Evolutionary conservation across 2,888 invertebrate genomes (phyloP).

Genomic region (Eupithecia insigniata): DNA sequence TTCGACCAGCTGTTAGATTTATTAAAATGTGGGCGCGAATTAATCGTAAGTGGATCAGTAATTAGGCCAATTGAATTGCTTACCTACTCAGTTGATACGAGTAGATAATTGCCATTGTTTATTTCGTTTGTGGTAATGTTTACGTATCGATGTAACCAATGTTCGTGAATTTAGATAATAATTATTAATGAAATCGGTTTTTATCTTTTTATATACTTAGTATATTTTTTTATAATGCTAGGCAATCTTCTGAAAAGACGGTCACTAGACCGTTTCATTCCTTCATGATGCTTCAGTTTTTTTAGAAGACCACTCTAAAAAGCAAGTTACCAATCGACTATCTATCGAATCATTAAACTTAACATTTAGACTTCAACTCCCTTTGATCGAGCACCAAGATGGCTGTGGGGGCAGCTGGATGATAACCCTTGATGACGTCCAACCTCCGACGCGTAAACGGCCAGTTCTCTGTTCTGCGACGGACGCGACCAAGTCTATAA

Average conservation of each 20-base stretch:
- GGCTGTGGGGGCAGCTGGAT: conserved; percentile 62
- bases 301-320: neutral
- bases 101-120: neutral
- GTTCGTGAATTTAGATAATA: neutral
- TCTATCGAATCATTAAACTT: neutral
- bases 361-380: conserved; percentile 50
- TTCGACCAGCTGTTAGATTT: conserved; percentile 8
- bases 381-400: conserved; percentile 57
- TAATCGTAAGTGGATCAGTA: conserved; percentile 30
- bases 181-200: neutral
- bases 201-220: too few relatives aligned
- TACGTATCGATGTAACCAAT: neutral
- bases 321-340: neutral
- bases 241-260: neutral
- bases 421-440: conserved; percentile 71
- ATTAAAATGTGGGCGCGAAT: conserved; percentile 26
- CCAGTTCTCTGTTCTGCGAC: conserved; percentile 70
- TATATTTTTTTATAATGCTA: neutral
- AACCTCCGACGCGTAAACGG: conserved; percentile 68
- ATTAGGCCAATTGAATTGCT: conserved; percentile 32
- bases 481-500: conserved; percentile 77
- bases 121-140: neutral
- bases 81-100: neutral
- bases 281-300: neutral
- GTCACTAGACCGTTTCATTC: neutral